phyloP scores from a whole-genome alignment of 2,888 invertebrate genomes.

The Plutella xylostella region DNA sequence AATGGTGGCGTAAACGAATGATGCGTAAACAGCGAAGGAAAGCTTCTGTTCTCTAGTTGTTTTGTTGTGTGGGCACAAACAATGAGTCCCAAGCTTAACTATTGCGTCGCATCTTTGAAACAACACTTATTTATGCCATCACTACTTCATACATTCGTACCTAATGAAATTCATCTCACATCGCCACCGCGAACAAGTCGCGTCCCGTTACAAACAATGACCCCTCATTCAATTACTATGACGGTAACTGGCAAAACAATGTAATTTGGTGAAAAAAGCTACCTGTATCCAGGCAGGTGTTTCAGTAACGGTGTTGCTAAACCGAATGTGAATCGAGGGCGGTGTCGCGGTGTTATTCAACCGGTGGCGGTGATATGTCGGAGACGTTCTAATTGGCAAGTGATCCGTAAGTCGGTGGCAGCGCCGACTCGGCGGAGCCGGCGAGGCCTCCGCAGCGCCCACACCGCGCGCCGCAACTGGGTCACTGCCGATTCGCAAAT shows the following conservation, averaged over 20 bases:
- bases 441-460: slow-evolving; percentile 20
- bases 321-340: slow-evolving; percentile 19
- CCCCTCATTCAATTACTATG: slow-evolving; percentile 24
- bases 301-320: slow-evolving; percentile 22
- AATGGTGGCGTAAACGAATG: slow-evolving; percentile 7
- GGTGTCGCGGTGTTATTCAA: slow-evolving; percentile 17
- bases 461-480: slow-evolving; percentile 31
- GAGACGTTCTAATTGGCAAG: slow-evolving; percentile 32
- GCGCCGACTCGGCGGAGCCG: slow-evolving; percentile 3
- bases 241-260: too few species aligned
- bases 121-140: not conserved
- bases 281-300: slow-evolving; percentile 18
- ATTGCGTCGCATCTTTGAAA: too few species aligned
- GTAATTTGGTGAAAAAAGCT: too few species aligned
- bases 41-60: not conserved
- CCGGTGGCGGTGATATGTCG: slow-evolving; percentile 15
- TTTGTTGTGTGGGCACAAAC: too few species aligned
- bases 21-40: not conserved
- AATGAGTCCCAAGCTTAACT: too few species aligned
- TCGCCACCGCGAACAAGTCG: slow-evolving; percentile 23
- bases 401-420: slow-evolving; percentile 18
- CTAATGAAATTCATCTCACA: slow-evolving; percentile 31
- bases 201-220: slow-evolving; percentile 57
- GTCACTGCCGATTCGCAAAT: slow-evolving; percentile 47
- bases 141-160: slow-evolving; percentile 5